Base-by-base conservation (phyloP, 2,113 vertebrate genomes). In the Pseudopodoces humilis region DNA sequence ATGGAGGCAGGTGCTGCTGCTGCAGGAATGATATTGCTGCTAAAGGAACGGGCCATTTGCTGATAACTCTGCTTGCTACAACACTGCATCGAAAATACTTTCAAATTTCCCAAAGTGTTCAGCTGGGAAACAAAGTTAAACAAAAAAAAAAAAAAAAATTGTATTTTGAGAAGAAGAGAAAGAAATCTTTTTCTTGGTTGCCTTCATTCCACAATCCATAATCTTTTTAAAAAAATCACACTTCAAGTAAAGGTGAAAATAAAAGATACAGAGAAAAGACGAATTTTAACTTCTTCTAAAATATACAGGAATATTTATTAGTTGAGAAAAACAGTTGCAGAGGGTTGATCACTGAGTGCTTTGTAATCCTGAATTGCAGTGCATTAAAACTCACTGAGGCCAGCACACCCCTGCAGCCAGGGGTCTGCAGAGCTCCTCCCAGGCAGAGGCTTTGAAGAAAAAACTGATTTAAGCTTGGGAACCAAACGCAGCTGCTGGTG, bases 31-130 rank as follows among this genome's bases (percentile, higher is more conserved):
- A 35, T 86, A 88, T 95, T 92, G 96, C 79, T 89, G 93, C 96
- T 94, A 71, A 88, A 96, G 87, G 92, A 96, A 92, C 55, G 43
- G 91, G 79, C 69, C 67, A 5, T 88, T 96, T 89, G 85, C 81
- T 92, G 94, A 94, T 94, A 89, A 88, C 96, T 93, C 86, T 63
- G 83, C 94, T 97, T 53, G 6, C 93, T 37, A 60, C 62, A 92
- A 84, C 82, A 76, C 93, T 49, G 15, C 62, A 93, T 65, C 78
- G 28, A 96, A 96, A 97, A 94, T 10, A 85, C 78, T 74, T 91
- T 30, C 15, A 96, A 72, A 98, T 97, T 96, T 92, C 92, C 83
- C 80, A 74, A 97, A 98, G 93, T 94, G 88, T n/a, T 95, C 96
- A 95, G 80, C 92, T 97, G 94, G 96, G 93, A 97, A 95, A 87